Percentiles rank a stretch among this genome's conserved stretches.
Conservation (phyloP, 1,140 invertebrate species). For the Geopemphigus sp. region DNA sequence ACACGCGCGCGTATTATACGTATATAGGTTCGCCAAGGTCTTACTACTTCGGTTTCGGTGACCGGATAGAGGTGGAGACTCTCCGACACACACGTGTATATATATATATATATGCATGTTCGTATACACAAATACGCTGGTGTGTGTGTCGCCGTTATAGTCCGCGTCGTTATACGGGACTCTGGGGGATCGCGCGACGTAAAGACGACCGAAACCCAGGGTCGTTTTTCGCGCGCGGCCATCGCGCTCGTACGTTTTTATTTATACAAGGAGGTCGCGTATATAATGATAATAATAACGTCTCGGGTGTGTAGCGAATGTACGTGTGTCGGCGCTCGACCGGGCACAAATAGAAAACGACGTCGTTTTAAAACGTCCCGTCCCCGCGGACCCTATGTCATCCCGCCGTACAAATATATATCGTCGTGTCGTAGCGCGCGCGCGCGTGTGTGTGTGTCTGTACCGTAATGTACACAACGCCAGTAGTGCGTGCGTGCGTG, state of each 20-base stretch:
- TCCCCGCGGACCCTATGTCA: background rate
- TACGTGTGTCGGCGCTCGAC: conserved; percentile 5
- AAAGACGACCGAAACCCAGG: too few species aligned
- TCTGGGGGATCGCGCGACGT: conserved; percentile 25
- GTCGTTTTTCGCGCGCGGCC: background rate
- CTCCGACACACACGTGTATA: background rate
- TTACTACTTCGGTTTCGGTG: too few species aligned
- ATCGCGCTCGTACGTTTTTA: background rate
- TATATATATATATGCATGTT: background rate
- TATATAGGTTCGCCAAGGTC: too few species aligned
- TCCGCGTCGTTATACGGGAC: conserved; percentile 28
- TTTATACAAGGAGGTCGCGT: background rate
- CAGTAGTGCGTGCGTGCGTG: too few species aligned
- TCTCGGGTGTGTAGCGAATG: background rate
- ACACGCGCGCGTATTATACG: too few species aligned
- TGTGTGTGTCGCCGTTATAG: conserved; percentile 12
- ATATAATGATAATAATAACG: conserved; percentile 18
- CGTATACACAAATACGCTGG: background rate
- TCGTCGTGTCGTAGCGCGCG: too few species aligned
- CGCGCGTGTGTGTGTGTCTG: too few species aligned
- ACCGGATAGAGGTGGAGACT: conserved; percentile 36
- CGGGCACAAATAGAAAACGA: conserved; percentile 26
- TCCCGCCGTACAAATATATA: too few species aligned
- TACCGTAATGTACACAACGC: too few species aligned
- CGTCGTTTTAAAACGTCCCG: conserved; percentile 11